A percentile compares a stretch with the other conserved stretches of the same genome.
These are phyloP conservation scores for Stictonetta naevosa DNA, from an alignment of 2,113 vertebrate species.

Conservation along the genomic window DNA sequence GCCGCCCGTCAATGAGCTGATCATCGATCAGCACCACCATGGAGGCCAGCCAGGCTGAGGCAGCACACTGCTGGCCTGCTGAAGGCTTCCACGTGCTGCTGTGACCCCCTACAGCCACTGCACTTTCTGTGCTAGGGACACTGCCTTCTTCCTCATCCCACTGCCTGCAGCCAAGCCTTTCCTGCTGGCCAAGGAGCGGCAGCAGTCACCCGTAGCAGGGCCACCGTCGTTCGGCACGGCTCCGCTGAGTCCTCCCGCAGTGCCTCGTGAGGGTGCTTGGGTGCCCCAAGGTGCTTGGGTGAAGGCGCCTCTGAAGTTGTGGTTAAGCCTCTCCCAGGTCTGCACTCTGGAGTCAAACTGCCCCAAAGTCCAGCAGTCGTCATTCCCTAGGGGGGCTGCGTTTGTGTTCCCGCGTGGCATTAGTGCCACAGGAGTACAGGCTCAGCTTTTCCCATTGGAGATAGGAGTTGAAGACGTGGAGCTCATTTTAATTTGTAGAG, in stretches of 20 bases:
- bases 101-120: neutral
- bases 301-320: neutral
- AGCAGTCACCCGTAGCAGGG: rapidly evolving
- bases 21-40: neutral
- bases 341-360: neutral
- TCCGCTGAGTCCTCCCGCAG: neutral
- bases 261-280: neutral
- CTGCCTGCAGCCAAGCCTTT: neutral
- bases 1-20: neutral
- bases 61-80: neutral
- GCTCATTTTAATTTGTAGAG: slow-evolving; percentile 1
- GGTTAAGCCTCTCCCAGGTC: neutral
- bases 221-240: rapidly evolving
- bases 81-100: neutral
- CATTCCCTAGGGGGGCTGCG: neutral
- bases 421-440: neutral
- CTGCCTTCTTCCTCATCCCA: neutral
- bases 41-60: neutral
- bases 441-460: neutral
- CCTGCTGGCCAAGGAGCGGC: neutral
- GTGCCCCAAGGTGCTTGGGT: too few relatives aligned
- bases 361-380: neutral
- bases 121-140: neutral
- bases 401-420: neutral
- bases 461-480: neutral